phyloP scores from a whole-genome alignment of 2,113 vertebrate species.

The Seriola dumerili region DNA sequence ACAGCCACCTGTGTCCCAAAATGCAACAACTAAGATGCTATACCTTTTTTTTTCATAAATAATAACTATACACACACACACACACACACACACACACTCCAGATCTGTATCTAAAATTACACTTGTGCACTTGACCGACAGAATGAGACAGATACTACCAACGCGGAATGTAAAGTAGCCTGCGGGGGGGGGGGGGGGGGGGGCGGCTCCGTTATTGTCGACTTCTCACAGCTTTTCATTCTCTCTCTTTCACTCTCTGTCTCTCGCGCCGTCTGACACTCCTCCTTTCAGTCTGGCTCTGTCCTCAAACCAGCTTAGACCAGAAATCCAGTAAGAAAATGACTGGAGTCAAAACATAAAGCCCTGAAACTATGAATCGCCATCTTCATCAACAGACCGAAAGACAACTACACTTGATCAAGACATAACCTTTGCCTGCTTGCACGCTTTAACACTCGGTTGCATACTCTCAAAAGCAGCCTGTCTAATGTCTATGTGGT shows the following conservation, averaged over 20 bases:
- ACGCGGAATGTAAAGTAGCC: conserved; percentile 46
- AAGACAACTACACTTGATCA: too few species aligned
- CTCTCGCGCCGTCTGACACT: conserved; percentile 19
- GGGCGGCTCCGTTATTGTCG: conserved; percentile 3
- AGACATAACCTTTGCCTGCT: too few species aligned
- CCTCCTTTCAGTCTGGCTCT: conserved; percentile 23
- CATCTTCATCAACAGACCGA: not conserved
- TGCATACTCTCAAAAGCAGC: too few species aligned
- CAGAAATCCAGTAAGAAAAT: conserved; percentile 4
- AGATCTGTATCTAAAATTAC: not conserved
- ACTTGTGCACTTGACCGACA: not conserved
- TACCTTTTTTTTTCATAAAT: not conserved
- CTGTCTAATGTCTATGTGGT: too few species aligned
- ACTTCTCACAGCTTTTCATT: conserved; percentile 37
- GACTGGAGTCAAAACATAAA: not conserved
- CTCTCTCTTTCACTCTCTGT: not conserved
- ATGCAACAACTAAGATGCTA: not conserved
- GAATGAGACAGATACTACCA: conserved; percentile 40
- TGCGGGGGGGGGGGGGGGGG: not conserved
- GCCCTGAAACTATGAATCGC: not conserved
- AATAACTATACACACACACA: not conserved
- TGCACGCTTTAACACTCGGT: too few species aligned
- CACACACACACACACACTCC: not conserved
- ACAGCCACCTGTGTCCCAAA: conserved; percentile 17
- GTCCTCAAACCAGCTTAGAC: not conserved